Evolutionary conservation across 2,113 vertebrate genomes (phyloP).

Genomic region (Aramus guarauna): DNA sequence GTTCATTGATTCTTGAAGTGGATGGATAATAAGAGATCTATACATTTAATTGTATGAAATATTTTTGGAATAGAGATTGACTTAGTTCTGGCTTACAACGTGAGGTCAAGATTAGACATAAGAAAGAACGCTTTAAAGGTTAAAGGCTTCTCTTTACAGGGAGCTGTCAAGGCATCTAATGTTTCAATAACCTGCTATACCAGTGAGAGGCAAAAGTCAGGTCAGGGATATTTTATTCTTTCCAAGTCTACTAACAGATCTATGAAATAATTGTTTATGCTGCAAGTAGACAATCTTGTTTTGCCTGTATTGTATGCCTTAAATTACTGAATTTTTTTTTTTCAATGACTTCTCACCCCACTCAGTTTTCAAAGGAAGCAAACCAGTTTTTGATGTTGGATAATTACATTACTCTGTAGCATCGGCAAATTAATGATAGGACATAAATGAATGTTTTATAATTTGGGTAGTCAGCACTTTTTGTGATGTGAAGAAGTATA

Average conservation of each 20-base stretch:
- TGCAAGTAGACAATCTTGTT: neutral
- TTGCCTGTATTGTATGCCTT: neutral
- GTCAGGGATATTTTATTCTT: neutral
- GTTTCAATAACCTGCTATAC: neutral
- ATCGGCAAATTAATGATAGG: neutral
- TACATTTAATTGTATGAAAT: neutral
- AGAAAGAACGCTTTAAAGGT: neutral
- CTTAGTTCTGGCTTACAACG: neutral
- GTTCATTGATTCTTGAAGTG: neutral
- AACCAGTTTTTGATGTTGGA: neutral
- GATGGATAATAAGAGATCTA: neutral
- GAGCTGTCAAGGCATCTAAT: neutral
- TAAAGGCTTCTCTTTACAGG: constrained; percentile 4
- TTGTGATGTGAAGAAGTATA: neutral
- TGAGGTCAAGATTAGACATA: neutral
- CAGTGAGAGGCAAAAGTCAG: neutral
- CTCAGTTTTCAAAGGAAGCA: neutral
- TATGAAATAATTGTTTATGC: neutral
- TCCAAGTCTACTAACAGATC: neutral
- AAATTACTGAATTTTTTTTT: neutral
- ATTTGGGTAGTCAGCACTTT: neutral
- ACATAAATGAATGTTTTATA: neutral
- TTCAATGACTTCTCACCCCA: neutral
- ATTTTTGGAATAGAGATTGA: neutral
- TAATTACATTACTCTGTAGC: neutral